phyloP scores from a whole-genome alignment of 2,888 invertebrate genomes.

The Callyntrura sp. region DNA sequence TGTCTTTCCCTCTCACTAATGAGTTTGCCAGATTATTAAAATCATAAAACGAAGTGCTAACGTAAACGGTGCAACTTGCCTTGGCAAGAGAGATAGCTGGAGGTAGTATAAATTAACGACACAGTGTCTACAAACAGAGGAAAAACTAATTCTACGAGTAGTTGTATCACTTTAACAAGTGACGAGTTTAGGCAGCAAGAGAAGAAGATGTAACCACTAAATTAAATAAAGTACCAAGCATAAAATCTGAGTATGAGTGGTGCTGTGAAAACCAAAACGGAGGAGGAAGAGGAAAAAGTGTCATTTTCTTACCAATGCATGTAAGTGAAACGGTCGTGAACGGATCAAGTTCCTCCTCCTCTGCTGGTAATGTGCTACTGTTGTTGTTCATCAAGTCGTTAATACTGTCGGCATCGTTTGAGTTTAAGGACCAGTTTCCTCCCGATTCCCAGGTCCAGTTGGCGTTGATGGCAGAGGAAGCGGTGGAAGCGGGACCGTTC shows the following conservation, averaged over 20 bases:
- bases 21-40: conserved; percentile 40
- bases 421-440: conserved; percentile 75
- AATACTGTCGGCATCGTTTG: conserved; percentile 55
- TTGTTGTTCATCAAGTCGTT: conserved; percentile 60
- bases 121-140: neutral
- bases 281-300: neutral
- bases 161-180: neutral
- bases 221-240: neutral
- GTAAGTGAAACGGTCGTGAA: conserved; percentile 80
- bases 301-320: conserved; percentile 80
- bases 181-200: neutral
- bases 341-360: conserved; percentile 77
- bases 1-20: conserved; percentile 6
- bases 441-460: conserved; percentile 69
- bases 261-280: neutral
- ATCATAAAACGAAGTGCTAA: neutral
- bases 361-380: conserved; percentile 34
- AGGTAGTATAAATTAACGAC: neutral
- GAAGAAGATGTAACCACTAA: neutral
- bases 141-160: neutral
- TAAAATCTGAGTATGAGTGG: neutral
- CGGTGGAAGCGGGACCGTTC: conserved; percentile 37
- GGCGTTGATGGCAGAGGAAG: conserved; percentile 13
- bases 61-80: neutral
- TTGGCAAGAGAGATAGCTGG: neutral